Percentiles rank a stretch among this genome's conserved stretches.
These are phyloP conservation scores for Myxocyprinus asiaticus DNA, from an alignment of 2,113 vertebrate genomes.

Conservation along the genomic window DNA sequence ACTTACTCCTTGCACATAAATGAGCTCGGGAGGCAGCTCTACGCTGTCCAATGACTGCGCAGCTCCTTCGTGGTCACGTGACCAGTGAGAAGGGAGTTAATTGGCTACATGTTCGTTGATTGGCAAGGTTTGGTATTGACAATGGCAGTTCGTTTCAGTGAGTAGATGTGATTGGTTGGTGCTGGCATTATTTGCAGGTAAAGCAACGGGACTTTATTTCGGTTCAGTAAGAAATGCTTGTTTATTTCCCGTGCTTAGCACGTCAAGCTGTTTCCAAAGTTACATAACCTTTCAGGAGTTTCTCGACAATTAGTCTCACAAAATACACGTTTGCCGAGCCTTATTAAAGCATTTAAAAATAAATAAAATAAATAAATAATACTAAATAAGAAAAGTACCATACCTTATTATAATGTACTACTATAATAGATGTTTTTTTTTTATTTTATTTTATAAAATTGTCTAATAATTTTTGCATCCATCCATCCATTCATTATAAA, in stretches of 20 bases:
- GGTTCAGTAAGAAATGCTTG: constrained; percentile 52
- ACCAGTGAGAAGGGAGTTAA: constrained; percentile 69
- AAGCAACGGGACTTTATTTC: constrained; percentile 61
- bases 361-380: no score
- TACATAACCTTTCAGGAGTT: constrained; percentile 28
- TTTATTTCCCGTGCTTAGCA: constrained; percentile 53
- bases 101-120: constrained; percentile 80
- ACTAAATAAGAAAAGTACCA: no score
- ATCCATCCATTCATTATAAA: constrained; percentile 58
- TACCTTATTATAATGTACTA: no score
- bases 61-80: constrained; percentile 78
- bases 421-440: no score
- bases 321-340: not conserved
- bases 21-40: constrained; percentile 86
- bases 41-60: constrained; percentile 80
- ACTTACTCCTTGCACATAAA: constrained; percentile 92
- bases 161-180: constrained; percentile 82
- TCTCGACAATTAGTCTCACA: not conserved
- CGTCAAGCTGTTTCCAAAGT: constrained; percentile 47
- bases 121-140: constrained; percentile 81
- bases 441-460: constrained; percentile 41
- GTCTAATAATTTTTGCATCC: constrained; percentile 51
- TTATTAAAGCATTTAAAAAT: not conserved
- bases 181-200: constrained; percentile 80
- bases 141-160: constrained; percentile 82